Conservation (phyloP, 2,113 vertebrate genomes). For the Himantopus leucocephalus region DNA sequence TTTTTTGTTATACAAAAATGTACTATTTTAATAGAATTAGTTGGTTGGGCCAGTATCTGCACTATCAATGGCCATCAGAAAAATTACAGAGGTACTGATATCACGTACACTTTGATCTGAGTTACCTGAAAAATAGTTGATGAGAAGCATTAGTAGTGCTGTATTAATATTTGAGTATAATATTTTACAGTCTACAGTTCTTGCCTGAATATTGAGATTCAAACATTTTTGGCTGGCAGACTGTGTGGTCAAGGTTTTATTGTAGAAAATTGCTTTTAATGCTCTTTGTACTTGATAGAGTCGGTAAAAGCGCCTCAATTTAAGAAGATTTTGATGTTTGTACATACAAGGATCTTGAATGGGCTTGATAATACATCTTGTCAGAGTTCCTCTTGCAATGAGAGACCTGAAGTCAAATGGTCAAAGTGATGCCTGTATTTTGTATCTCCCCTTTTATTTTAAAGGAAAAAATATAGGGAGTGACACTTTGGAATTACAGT, state of each 20-base stretch:
- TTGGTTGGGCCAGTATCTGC: not conserved
- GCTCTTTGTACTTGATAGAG: not conserved
- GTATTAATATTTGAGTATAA: not conserved
- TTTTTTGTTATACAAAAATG: not conserved
- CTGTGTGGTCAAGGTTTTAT: not conserved
- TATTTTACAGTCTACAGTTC: not conserved
- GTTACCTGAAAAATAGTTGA: not conserved
- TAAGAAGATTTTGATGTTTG: not conserved
- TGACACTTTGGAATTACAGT: not conserved
- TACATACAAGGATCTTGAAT: not conserved
- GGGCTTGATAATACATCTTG: not conserved
- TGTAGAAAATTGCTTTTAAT: not conserved
- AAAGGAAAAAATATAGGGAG: not conserved
- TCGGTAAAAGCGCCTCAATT: not conserved
- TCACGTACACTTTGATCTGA: not conserved
- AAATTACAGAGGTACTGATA: not conserved
- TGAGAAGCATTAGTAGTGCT: not conserved
- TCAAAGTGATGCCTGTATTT: not conserved
- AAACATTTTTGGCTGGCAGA: not conserved
- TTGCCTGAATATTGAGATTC: not conserved
- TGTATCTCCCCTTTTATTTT: not conserved
- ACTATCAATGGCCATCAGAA: not conserved
- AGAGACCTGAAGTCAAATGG: not conserved
- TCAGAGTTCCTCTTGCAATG: not conserved
- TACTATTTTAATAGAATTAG: not conserved